Base-by-base conservation (phyloP, 2,888 invertebrate genomes). In the Drosophila borborema region DNA sequence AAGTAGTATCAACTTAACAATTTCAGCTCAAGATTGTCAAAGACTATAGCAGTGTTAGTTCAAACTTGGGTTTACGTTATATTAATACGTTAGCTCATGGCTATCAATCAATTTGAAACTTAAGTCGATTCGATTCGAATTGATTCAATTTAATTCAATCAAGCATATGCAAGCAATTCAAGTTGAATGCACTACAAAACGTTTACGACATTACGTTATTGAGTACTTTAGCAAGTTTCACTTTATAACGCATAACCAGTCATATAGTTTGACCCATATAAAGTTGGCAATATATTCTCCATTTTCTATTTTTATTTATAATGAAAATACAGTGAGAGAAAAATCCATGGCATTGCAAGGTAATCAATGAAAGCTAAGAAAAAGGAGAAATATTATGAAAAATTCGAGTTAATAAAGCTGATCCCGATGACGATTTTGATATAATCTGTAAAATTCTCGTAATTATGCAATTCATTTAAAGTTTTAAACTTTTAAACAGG, bases 211-310 rank as follows among this genome's bases (percentile, higher is more conserved):
- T 64, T 9, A 70, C 45, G 51, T 58, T 62, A 64, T 74, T 74
- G 53, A 64, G 62, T 49, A 48, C 45, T 46, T 49, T 6, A 54
- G 23, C 51, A 18, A 45, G 56, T 64, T 60, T 64, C 48, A 48
- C 63, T 60, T 62, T 53, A 46, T 62, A 62, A 59, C 46, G 54
- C 20, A 66, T 62, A 62, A 1, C 3, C 1, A 51, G 6, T 20
- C 45, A 20, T 38, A 53, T 58, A 61, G 40, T 40, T 60, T 48
- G 74, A 70, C 70, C 74, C 40, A 70, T 31, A 53, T 60, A 61
- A 70, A 74, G 34, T 61, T 63, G 58, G 34, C 61, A 62, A 72
- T 31, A 18, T 49, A 49, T 12, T 34, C 34, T 1, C 7, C 10
- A 10, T 72, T 61, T 40, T 61, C 51, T 56, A 66, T 20, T 20